Conservation (phyloP, 2,113 vertebrate species). For the Rattus rattus region DNA sequence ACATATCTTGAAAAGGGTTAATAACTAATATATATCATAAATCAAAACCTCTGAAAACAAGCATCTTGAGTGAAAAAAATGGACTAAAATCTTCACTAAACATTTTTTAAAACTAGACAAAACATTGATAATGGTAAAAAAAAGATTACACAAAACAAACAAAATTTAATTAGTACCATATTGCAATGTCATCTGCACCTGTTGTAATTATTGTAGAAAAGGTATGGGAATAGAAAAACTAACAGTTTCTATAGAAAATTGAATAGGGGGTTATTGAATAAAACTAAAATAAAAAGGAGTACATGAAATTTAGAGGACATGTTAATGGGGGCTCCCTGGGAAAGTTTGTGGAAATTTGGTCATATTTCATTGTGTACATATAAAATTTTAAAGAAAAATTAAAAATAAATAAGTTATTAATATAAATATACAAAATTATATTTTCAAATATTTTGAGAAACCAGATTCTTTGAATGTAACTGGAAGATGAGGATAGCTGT, state of each 20-base stretch:
- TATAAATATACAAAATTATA: background rate
- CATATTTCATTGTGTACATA: background rate
- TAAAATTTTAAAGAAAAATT: background rate
- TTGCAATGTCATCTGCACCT: no score
- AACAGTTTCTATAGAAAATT: background rate
- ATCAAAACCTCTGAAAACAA: no score
- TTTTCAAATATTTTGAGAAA: background rate
- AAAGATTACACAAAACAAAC: no score
- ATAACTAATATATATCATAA: no score
- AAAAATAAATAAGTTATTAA: background rate
- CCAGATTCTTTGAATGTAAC: background rate
- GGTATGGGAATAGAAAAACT: background rate
- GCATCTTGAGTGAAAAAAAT: no score
- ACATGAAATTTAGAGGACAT: background rate
- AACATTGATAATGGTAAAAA: no score
- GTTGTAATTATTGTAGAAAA: no score
- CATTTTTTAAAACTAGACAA: no score
- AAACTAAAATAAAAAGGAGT: background rate
- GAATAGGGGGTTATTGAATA: background rate
- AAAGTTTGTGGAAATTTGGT: background rate
- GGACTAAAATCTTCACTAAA: no score
- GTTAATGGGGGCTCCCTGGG: fast-evolving
- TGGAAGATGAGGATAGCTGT: background rate
- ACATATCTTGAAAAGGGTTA: no score
- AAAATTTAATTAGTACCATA: no score